These are phyloP conservation scores for Tiliqua scincoides DNA, from an alignment of 2,113 vertebrate species.

Conservation along the genomic window DNA sequence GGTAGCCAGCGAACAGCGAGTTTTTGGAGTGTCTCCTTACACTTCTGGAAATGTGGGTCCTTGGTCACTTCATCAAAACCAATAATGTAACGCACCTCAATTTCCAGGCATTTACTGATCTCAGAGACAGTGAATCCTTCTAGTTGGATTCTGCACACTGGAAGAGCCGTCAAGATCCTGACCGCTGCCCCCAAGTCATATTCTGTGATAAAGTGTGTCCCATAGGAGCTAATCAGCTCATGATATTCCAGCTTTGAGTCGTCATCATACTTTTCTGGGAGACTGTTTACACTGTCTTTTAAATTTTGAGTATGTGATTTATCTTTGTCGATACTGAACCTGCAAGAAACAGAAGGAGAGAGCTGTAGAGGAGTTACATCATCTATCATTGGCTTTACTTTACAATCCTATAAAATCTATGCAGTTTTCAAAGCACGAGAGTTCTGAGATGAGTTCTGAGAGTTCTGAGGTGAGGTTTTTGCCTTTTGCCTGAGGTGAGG, in stretches of 20 bases:
- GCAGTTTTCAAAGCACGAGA: no score
- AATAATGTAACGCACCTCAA: slow-evolving; percentile 74
- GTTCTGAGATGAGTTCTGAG: no score
- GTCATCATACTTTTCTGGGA: slow-evolving; percentile 39
- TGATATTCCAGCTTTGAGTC: slow-evolving; percentile 31
- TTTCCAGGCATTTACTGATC: slow-evolving; percentile 76
- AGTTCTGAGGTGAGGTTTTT: no score
- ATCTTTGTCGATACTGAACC: slow-evolving; percentile 34
- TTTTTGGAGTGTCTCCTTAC: slow-evolving; percentile 64
- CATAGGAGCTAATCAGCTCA: slow-evolving; percentile 59
- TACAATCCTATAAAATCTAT: no score
- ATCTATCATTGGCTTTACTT: no score
- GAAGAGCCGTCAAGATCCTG: slow-evolving; percentile 80
- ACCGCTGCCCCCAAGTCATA: slow-evolving; percentile 80
- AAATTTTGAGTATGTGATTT: slow-evolving; percentile 51
- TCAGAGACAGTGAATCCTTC: slow-evolving; percentile 73
- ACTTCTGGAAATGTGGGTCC: slow-evolving; percentile 54
- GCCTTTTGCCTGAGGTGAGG: no score
- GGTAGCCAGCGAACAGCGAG: slow-evolving; percentile 70
- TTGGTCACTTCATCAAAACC: not conserved
- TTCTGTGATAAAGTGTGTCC: slow-evolving; percentile 71
- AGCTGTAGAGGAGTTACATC: no score
- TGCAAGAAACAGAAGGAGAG: slow-evolving; percentile 7
- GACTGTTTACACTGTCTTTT: slow-evolving; percentile 11
- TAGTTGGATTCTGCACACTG: slow-evolving; percentile 77